These are phyloP conservation scores for Pilophorus perplexus DNA, from an alignment of 2,888 invertebrate genomes.

Conservation along the genomic window DNA sequence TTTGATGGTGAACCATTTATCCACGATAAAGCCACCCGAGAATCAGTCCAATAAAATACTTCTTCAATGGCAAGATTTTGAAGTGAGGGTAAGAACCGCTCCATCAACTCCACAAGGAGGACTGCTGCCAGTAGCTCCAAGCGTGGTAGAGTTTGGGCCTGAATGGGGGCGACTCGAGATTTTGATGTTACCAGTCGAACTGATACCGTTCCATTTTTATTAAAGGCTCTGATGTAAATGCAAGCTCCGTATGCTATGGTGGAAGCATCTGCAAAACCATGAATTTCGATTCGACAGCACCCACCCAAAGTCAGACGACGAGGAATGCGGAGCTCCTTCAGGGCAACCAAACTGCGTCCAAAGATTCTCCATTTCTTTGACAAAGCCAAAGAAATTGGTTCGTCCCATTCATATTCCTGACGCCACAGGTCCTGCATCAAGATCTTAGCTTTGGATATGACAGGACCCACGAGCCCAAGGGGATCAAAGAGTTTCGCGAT, in stretches of 20 bases:
- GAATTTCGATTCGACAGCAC: neutral
- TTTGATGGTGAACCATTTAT: neutral
- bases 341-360: neutral
- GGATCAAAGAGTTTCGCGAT: conserved; percentile 24
- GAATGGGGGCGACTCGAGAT: neutral
- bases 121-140: neutral
- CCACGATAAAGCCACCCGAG: neutral
- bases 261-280: neutral
- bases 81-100: neutral
- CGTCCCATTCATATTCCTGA: neutral
- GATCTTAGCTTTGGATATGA: conserved; percentile 19
- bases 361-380: neutral
- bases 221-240: neutral
- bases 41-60: conserved; percentile 8
- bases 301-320: neutral
- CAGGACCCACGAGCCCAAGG: conserved; percentile 14
- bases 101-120: neutral
- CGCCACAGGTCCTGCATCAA: conserved; percentile 20
- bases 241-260: neutral
- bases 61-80: neutral
- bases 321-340: neutral
- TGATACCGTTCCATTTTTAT: neutral
- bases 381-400: neutral
- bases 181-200: neutral
- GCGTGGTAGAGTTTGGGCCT: neutral